Evolutionary conservation across 2,113 vertebrate species (phyloP).

Genomic region (Balaenoptera acutorostrata): DNA sequence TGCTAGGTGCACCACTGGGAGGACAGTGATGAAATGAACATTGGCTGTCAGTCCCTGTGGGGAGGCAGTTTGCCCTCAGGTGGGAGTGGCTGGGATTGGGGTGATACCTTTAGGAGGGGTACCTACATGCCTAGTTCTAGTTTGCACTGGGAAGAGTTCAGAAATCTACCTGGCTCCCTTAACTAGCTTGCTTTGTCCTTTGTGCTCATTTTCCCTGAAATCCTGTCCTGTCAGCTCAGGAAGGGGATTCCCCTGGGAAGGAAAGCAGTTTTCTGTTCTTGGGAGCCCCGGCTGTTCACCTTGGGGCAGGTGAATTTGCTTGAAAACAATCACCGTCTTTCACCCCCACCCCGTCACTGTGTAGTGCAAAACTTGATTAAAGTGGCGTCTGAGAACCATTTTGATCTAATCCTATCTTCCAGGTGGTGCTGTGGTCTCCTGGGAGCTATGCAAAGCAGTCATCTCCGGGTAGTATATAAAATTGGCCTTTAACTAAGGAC

Average conservation of each 20-base stretch:
- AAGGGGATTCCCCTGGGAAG: not conserved
- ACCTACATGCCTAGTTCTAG: not conserved
- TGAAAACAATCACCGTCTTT: not conserved
- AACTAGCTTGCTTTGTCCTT: not conserved
- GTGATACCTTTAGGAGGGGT: not conserved
- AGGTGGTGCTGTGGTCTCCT: not conserved
- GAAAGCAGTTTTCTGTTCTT: not conserved
- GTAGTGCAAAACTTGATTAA: constrained; percentile 60
- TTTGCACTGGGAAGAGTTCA: constrained; percentile 15
- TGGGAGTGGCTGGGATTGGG: not conserved
- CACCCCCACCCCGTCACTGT: not conserved
- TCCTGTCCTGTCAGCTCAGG: not conserved
- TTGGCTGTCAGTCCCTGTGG: not conserved
- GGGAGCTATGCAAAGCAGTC: not conserved
- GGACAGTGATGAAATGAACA: not conserved
- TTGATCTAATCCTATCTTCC: constrained; percentile 9
- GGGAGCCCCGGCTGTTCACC: not conserved
- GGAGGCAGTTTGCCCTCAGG: not conserved
- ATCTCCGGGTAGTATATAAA: not conserved
- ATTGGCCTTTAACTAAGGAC: not conserved
- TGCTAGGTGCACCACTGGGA: not conserved
- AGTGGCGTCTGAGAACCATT: constrained; percentile 40
- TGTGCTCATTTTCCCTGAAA: not conserved
- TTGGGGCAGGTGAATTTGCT: not conserved
- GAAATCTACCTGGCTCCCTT: not conserved